Evolutionary conservation across 2,888 invertebrate species (phyloP), one percentile per base, ranked within the genome.

Genomic region (Megastigmus dorsalis): DNA sequence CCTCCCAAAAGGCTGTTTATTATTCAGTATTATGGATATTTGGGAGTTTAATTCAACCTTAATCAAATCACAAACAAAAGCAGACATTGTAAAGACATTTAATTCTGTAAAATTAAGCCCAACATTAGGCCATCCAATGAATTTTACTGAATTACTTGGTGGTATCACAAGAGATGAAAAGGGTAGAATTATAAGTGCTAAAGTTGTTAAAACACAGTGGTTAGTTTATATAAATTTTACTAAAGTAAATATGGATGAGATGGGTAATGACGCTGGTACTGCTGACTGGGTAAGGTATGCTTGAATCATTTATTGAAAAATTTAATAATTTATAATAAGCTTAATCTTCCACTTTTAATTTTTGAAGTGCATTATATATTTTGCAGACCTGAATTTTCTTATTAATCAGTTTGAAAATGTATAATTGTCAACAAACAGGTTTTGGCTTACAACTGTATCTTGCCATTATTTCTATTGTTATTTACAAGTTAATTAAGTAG

Each of bases 191-290:
- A 87, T 93, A 30, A 86, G 90, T 41, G 95, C 94, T 10, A 90
- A 88, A 80, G 91, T 93, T 63, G 82, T 94, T 1, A 88, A 92
- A 77, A 89, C 92, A 36, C 89, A 90, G 59, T 94, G 93, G 92
- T 91, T 91, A 82, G 89, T 92, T 23, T 88, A 90, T 78, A 91
- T 94, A 0, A 93, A 94, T 88, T 93, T 93, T 89, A 90, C 92
- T 1, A 89, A 90, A 66, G 90, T 93, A 18, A 90, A 93, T 84
- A 90, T 92, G 85, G 90, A 92, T 83, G 91, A 92, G 87, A 90
- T 91, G 60, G 93, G 93, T 70, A 94, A 93, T 85, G 89, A 91
- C 80, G 92, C 93, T 15, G 94, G 94, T 60, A 94, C 94, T 41
- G 93, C 93, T 82, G 93, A 94, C 82, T 93, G 93, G 93, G 94